Conservation (phyloP, 2,888 invertebrate genomes). For the Tanytarsus gracilentus region DNA sequence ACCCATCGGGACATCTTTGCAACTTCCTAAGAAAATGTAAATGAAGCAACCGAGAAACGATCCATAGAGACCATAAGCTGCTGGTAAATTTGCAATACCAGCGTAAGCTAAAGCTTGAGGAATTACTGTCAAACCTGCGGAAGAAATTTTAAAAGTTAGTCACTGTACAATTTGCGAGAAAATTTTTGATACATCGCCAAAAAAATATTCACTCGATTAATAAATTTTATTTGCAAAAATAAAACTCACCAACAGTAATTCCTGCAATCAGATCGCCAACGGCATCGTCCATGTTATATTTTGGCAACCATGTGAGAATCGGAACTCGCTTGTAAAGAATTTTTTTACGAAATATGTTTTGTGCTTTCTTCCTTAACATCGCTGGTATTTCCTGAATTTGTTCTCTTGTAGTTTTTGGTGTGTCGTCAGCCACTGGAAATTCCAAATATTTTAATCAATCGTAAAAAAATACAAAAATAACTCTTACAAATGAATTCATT, state of each 20-base stretch:
- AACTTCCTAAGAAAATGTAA: constrained; percentile 81
- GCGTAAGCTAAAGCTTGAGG: constrained; percentile 82
- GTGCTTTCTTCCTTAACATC: constrained; percentile 40
- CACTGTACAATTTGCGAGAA: neutral
- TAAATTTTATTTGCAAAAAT: constrained; percentile 60
- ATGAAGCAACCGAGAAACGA: constrained; percentile 85
- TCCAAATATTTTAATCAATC: neutral
- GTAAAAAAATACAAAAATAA: constrained; percentile 27
- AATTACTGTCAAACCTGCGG: constrained; percentile 37
- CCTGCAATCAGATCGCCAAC: constrained; percentile 85
- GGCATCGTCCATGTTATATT: constrained; percentile 62
- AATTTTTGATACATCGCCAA: neutral
- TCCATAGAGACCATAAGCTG: constrained; percentile 82
- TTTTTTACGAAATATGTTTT: constrained; percentile 56
- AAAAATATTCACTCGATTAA: constrained; percentile 45
- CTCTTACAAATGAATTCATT: constrained; percentile 34
- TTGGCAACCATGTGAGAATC: constrained; percentile 67
- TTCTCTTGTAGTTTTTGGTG: constrained; percentile 35
- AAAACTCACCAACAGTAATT: constrained; percentile 63
- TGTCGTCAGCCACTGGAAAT: constrained; percentile 45
- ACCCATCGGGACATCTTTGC: constrained; percentile 82
- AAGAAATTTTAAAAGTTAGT: neutral
- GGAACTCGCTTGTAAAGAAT: constrained; percentile 67
- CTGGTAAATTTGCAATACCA: constrained; percentile 66
- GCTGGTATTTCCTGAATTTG: constrained; percentile 34